Percentiles rank a stretch among this genome's conserved stretches.
phyloP scores from a whole-genome alignment of 2,888 invertebrate genomes.

The Hirtodrosophila cameraria region DNA sequence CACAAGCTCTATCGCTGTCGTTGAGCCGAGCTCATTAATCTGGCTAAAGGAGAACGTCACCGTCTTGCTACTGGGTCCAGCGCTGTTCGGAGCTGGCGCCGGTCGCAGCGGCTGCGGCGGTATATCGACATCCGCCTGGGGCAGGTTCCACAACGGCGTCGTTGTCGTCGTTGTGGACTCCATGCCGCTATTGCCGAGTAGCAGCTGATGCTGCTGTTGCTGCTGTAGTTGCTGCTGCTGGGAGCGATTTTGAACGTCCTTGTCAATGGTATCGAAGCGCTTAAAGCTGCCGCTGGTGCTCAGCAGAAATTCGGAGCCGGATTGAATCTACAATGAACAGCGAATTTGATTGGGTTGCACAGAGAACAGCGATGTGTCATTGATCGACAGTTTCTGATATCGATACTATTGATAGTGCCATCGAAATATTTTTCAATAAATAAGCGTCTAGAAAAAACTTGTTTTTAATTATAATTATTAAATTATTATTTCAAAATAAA shows the following conservation, averaged over 20 bases:
- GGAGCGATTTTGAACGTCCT: slow-evolving; percentile 84
- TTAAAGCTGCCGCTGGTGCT: slow-evolving; percentile 88
- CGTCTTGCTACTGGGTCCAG: slow-evolving; percentile 70
- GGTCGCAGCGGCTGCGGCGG: slow-evolving; percentile 88
- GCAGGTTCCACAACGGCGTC: slow-evolving; percentile 83
- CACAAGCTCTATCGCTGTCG: slow-evolving; percentile 10
- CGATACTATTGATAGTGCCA: too few species aligned
- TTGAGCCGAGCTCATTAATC: slow-evolving; percentile 49
- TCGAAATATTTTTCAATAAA: too few species aligned
- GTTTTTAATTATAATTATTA: too few species aligned
- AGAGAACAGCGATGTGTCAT: too few species aligned
- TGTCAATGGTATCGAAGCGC: slow-evolving; percentile 87
- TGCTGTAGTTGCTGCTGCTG: slow-evolving; percentile 83
- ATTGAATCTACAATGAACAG: slow-evolving; percentile 85
- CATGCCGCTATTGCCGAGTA: slow-evolving; percentile 22
- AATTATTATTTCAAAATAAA: too few species aligned
- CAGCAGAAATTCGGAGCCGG: slow-evolving; percentile 87
- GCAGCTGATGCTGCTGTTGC: slow-evolving; percentile 21
- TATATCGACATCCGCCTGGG: slow-evolving; percentile 83
- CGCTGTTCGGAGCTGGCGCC: slow-evolving; percentile 84
- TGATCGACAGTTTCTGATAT: too few species aligned
- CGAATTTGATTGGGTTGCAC: too few species aligned
- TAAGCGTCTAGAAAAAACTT: too few species aligned
- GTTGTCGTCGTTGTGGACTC: slow-evolving; percentile 46
- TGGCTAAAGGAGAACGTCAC: slow-evolving; percentile 76